These are phyloP conservation scores for Brenthis hecate DNA, from an alignment of 2,888 invertebrate genomes.

Conservation along the genomic window DNA sequence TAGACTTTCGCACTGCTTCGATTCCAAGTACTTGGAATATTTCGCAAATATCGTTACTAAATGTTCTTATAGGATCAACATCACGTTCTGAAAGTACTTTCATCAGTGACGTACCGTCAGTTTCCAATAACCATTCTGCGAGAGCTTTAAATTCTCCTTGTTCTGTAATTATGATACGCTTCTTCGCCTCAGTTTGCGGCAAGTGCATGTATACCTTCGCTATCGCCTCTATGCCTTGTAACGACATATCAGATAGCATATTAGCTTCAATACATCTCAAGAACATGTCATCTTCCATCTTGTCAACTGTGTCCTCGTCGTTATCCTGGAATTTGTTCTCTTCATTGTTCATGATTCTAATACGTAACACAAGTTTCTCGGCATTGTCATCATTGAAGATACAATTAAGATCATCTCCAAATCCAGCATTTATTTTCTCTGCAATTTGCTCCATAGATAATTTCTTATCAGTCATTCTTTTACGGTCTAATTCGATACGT, in stretches of 20 bases:
- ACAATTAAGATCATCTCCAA: conserved; percentile 99
- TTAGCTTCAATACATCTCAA: conserved; percentile 99
- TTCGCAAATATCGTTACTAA: conserved; percentile 99
- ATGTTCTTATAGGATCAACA: conserved; percentile 98
- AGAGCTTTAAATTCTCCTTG: conserved; percentile 99
- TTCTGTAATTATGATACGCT: conserved; percentile 97
- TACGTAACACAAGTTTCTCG: conserved; percentile 97
- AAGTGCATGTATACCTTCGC: conserved; percentile 99
- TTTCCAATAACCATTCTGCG: conserved; percentile 99
- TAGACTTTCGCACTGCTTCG: conserved; percentile 99
- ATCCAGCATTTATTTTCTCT: conserved; percentile 99
- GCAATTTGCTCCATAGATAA: conserved; percentile 99
- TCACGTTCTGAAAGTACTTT: conserved; percentile 98
- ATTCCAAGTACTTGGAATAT: conserved; percentile 99
- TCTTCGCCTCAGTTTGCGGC: conserved; percentile 99
- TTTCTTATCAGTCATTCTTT: conserved; percentile 99
- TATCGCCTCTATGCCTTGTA: conserved; percentile 98
- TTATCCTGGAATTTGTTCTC: conserved; percentile 93
- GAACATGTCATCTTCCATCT: conserved; percentile 99
- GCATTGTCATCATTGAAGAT: conserved; percentile 99
- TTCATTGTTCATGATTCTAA: conserved; percentile 99
- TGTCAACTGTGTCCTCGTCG: conserved; percentile 95
- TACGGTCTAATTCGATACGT: conserved; percentile 98
- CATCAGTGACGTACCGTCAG: conserved; percentile 99
- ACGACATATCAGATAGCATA: conserved; percentile 99